phyloP scores from a whole-genome alignment of 1,140 invertebrate genomes.

The Elysia chlorotica region DNA sequence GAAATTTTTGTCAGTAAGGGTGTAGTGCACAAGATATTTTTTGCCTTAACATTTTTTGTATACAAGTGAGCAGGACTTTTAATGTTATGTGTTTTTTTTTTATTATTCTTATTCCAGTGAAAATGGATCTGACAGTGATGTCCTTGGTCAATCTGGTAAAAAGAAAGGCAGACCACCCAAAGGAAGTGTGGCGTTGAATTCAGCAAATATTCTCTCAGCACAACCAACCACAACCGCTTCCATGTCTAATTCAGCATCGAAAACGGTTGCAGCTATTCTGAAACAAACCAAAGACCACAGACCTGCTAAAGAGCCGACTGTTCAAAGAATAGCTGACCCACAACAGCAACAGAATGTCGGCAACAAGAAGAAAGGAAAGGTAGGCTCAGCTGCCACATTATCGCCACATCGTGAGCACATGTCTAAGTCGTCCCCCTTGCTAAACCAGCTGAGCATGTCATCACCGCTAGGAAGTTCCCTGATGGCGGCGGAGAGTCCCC shows the following conservation, averaged over 20 bases:
- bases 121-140: neutral
- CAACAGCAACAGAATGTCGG: too few relatives aligned
- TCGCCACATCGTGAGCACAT: neutral
- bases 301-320: neutral
- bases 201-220: neutral
- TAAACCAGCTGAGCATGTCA: neutral
- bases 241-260: neutral
- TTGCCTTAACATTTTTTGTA: neutral
- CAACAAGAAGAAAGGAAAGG: neutral
- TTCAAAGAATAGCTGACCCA: too few relatives aligned
- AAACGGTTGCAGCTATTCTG: constrained; percentile 17
- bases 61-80: neutral
- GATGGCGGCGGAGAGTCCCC: neutral
- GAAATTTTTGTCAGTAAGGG: neutral
- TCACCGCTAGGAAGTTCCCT: neutral
- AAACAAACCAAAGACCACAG: constrained; percentile 3
- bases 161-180: constrained; percentile 1
- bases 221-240: neutral
- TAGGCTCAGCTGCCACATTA: neutral
- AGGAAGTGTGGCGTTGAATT: neutral
- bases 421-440: neutral
- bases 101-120: neutral
- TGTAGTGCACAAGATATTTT: neutral
- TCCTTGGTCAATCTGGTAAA: neutral
- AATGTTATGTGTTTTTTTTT: neutral